Conservation (phyloP, 2,113 vertebrate species). For the Carassius auratus region DNA sequence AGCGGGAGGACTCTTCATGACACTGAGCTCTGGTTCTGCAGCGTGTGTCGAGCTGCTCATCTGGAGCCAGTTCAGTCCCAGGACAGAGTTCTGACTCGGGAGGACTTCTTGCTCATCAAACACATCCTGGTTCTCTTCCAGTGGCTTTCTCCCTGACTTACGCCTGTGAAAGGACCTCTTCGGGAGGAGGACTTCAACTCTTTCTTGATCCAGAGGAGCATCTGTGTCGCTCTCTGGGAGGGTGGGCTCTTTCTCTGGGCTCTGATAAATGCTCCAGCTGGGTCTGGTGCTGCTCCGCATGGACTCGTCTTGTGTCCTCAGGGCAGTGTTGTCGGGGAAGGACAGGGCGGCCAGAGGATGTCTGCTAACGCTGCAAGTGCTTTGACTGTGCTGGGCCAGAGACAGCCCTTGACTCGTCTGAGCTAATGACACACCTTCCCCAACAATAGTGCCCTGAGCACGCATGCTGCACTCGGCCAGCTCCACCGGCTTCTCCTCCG, state of each 20-base stretch:
- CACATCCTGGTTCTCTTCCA: constrained; percentile 11
- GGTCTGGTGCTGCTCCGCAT: constrained; percentile 7
- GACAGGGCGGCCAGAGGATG: constrained; percentile 50
- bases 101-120: not conserved
- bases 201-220: not conserved
- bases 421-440: constrained; percentile 49
- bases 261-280: constrained; percentile 60
- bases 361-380: constrained; percentile 56
- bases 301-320: constrained; percentile 44
- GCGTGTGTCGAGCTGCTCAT: not conserved
- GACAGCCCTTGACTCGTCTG: constrained; percentile 56
- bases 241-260: constrained; percentile 48
- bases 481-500: constrained; percentile 48
- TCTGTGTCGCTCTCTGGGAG: constrained; percentile 33
- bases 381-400: constrained; percentile 11
- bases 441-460: constrained; percentile 65
- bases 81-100: constrained; percentile 14
- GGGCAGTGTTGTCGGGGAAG: constrained; percentile 34
- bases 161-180: constrained; percentile 29
- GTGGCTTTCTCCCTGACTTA: not conserved
- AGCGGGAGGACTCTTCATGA: constrained; percentile 13
- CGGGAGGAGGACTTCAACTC: not conserved
- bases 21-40: not conserved
- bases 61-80: constrained; percentile 7
- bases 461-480: not conserved